Base-by-base conservation (phyloP, 2,113 vertebrate genomes). In the Apeltes quadracus region DNA sequence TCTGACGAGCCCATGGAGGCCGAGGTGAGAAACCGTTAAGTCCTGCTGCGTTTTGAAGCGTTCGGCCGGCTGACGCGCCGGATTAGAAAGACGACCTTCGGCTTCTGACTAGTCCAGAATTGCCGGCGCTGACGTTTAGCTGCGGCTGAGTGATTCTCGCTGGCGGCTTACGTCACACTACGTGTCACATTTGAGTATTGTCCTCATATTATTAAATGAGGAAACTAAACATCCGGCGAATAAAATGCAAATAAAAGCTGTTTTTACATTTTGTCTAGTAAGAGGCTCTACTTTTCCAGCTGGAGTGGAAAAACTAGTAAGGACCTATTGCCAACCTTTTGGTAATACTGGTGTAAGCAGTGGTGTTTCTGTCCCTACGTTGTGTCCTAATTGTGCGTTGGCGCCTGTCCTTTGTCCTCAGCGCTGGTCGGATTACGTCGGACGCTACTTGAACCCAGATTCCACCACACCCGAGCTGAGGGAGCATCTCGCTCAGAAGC, bases 371-470 rank as follows among this genome's bases (percentile, higher is more conserved):
- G n/a, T 6, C 13, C 3, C 2, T 16, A 9, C 18, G n/a, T 10
- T 41, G 14, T 43, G 44, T 54, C 18, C 66, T 59, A 39, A 65
- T 14, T 43, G 23, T 29, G 3, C 15, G 46, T 32, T 18, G 10
- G n/a, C 5, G 1, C 27, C 44, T 48, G 15, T 70, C 39, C 71
- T 74, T n/a, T 74, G 6, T 77, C 41, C 29, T 13, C 91, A 99
- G 98, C 96, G 96, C 75, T 99, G 98, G 98, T 97, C 95, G 0
- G 97, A 99, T 93, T 99, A 98, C 0, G 95, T 99, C 20, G 95
- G 95, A 61, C 95, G 97, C 23, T 99, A 99, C 64, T 92, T 99
- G 87, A 96, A 95, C 88, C 94, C 96, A 0, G 98, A 99, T 85
- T 96, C 96, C 86, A 96, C 96, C 78, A 97, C 97, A 70, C 96